These are phyloP conservation scores for Pandemis heparana DNA, from an alignment of 2,888 invertebrate species.

Conservation along the genomic window DNA sequence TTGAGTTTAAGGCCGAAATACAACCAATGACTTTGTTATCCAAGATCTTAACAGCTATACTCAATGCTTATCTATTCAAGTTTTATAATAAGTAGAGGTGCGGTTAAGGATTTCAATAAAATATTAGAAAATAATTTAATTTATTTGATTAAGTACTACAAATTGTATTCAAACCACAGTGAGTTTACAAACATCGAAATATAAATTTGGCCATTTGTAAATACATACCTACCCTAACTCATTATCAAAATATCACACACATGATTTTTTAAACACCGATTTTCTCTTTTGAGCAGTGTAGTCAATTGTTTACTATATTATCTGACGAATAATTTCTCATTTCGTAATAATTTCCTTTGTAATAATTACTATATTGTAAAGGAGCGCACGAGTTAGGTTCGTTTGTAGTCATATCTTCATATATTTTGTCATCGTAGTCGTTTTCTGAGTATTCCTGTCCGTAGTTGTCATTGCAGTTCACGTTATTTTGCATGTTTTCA, in stretches of 20 bases:
- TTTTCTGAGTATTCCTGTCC: slow-evolving; percentile 71
- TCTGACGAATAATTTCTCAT: slow-evolving; percentile 72
- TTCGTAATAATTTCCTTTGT: slow-evolving; percentile 76
- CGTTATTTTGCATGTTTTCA: slow-evolving; percentile 46
- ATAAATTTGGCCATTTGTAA: not conserved
- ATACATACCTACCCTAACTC: not conserved
- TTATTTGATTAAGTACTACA: slow-evolving; percentile 21
- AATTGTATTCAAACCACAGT: not conserved
- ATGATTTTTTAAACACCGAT: not conserved
- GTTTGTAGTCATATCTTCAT: slow-evolving; percentile 49
- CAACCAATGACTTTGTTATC: no score
- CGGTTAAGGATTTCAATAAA: not conserved
- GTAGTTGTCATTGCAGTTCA: slow-evolving; percentile 57
- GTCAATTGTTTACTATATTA: slow-evolving; percentile 66
- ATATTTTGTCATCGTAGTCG: slow-evolving; percentile 68
- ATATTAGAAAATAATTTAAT: slow-evolving; percentile 30
- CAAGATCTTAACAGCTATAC: no score
- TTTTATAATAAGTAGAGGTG: not conserved
- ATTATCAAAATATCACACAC: not conserved
- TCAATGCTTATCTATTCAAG: no score
- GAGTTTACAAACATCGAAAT: slow-evolving; percentile 1
- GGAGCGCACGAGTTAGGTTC: slow-evolving; percentile 56
- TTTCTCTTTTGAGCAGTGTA: not conserved
- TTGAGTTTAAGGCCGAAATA: no score
- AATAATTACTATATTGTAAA: slow-evolving; percentile 74